phyloP scores from a whole-genome alignment of 2,797 vertebrate genomes.

The Pipistrellus kuhlii region DNA sequence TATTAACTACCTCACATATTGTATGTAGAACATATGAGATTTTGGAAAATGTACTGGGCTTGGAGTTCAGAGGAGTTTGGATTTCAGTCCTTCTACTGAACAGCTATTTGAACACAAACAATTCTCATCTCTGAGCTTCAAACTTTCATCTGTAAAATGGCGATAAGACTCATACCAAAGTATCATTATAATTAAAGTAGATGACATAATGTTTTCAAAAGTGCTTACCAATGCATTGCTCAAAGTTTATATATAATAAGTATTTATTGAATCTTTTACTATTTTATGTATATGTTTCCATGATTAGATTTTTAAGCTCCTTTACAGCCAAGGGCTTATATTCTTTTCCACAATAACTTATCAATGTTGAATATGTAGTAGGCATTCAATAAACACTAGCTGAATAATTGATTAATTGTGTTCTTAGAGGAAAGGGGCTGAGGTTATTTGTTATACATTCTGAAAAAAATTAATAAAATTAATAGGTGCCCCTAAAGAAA shows the following conservation, averaged over 20 bases:
- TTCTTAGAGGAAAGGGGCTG: neutral
- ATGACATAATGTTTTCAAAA: neutral
- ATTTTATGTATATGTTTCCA: neutral
- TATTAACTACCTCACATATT: neutral
- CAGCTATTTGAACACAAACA: neutral
- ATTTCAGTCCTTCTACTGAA: neutral
- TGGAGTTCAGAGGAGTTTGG: neutral
- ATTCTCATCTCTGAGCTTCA: neutral
- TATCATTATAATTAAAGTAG: neutral
- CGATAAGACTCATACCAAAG: neutral
- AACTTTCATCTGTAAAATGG: neutral
- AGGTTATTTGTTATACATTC: neutral
- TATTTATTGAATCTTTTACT: neutral
- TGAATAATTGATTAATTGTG: neutral
- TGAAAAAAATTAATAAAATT: neutral
- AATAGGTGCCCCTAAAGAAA: slow-evolving; percentile 20
- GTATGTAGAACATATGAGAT: neutral
- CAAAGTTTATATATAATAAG: neutral
- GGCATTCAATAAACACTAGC: neutral
- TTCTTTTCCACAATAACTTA: neutral
- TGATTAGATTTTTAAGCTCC: neutral
- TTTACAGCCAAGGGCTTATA: neutral
- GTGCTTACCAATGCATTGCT: neutral
- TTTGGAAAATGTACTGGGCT: neutral
- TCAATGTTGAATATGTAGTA: neutral